Conservation (phyloP, 2,797 vertebrate species). For the Telmatherina bonti region DNA sequence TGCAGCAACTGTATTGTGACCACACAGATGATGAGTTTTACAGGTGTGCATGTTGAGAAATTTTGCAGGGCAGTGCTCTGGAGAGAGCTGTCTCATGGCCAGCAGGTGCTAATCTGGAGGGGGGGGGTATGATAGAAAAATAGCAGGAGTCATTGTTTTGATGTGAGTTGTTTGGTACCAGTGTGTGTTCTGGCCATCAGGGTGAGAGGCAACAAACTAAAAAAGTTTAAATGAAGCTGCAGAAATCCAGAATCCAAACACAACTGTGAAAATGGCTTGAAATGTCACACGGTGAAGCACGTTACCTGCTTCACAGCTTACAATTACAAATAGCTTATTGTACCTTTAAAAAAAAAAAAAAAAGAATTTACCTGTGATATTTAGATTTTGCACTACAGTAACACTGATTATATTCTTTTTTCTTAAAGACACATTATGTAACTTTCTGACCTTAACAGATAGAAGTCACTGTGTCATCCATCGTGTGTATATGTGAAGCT, state of each 20-base stretch:
- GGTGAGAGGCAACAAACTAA: background rate
- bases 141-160: background rate
- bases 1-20: background rate
- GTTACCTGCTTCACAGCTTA: background rate
- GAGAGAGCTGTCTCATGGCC: background rate
- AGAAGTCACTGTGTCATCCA: too few species aligned
- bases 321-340: background rate
- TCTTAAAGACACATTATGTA: too few species aligned
- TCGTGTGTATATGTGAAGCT: too few species aligned
- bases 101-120: background rate
- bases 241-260: background rate
- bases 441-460: too few species aligned
- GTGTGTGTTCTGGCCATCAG: background rate
- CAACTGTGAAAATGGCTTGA: background rate
- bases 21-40: background rate
- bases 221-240: background rate
- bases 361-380: too few species aligned
- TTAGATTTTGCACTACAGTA: background rate
- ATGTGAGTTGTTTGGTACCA: background rate
- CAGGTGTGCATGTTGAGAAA: background rate
- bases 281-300: background rate
- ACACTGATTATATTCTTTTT: too few species aligned
- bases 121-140: background rate
- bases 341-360: background rate
- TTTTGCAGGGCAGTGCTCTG: background rate